Base-by-base conservation (phyloP, 2,888 invertebrate species). In the Tupiocoris notatus region DNA sequence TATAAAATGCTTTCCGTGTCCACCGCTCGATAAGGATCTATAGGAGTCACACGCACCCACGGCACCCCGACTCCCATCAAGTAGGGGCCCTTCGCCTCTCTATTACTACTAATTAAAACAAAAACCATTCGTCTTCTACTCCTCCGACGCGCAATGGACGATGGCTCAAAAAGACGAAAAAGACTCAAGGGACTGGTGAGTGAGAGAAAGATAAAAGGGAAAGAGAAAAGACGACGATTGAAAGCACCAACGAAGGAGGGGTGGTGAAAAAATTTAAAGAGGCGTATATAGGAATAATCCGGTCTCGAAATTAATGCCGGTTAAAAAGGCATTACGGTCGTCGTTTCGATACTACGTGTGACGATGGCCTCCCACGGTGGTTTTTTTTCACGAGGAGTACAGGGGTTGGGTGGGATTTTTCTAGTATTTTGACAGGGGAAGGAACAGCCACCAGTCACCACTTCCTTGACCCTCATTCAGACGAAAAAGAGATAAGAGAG, bases 1-100 rank as follows among this genome's bases (percentile, higher is more conserved):
- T 76, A 76, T 76, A 76, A 76, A 76, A 76, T 76, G 76, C 76
- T 76, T 76, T 76, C 68, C 76, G 76, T 76, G 76, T 76, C 76
- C 76, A 54, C 76, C 20, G 56, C 54, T 18, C 20, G 68, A 68
- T 68, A 76, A 67, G 21, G 20, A 68, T 68, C 68, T 73, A 54
- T 61, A 73, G 73, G 58, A 73, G 73, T 73, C 73, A 73, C 73
- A 73, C 73, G 73, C 73, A 73, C 73, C 73, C 73, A 18, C 20
- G 25, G 63, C 39, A 67, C 22, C 56, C 67, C 67, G 22, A 54
- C 73, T 58, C 70, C 61, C 70, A 70, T 57, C 20, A 59, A 59
- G 20, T 57, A 24, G 24, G 61, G 58, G 57, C 70, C 70, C 58
- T 59, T 70, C 58, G 70, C 39, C 73, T 73, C 63, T 73, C 73